These are phyloP conservation scores for Tupaia tana DNA, from an alignment of 2,113 vertebrate species.

Conservation along the genomic window DNA sequence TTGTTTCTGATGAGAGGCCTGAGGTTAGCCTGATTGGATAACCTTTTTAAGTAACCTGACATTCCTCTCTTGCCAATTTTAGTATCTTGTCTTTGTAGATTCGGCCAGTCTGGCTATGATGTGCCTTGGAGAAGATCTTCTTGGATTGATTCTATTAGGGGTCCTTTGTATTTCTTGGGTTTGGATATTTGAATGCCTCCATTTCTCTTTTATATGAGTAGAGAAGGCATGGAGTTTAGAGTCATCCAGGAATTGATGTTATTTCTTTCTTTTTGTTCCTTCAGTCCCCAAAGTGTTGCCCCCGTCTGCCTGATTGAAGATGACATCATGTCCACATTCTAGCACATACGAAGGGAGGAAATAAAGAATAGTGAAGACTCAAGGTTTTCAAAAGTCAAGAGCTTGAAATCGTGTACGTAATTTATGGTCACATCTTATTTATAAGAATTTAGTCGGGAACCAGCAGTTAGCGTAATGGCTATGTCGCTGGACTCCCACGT, in stretches of 20 bases:
- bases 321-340: background rate
- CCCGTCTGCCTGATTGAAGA: background rate
- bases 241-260: background rate
- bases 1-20: no score
- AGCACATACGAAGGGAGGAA: background rate
- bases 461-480: no score
- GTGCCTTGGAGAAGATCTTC: no score
- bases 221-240: background rate
- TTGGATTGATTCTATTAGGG: no score
- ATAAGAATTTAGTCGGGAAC: background rate
- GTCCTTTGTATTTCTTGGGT: no score
- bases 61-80: no score
- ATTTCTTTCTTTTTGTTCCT: background rate
- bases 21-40: no score
- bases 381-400: background rate
- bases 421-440: background rate
- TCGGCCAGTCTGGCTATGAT: no score
- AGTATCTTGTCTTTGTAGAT: no score
- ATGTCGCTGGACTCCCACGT: no score
- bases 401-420: background rate
- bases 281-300: background rate
- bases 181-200: no score
- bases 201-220: background rate
- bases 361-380: background rate
- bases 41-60: no score